phyloP scores from a whole-genome alignment of 2,113 vertebrate species.

The Gallinago paraguaiae region DNA sequence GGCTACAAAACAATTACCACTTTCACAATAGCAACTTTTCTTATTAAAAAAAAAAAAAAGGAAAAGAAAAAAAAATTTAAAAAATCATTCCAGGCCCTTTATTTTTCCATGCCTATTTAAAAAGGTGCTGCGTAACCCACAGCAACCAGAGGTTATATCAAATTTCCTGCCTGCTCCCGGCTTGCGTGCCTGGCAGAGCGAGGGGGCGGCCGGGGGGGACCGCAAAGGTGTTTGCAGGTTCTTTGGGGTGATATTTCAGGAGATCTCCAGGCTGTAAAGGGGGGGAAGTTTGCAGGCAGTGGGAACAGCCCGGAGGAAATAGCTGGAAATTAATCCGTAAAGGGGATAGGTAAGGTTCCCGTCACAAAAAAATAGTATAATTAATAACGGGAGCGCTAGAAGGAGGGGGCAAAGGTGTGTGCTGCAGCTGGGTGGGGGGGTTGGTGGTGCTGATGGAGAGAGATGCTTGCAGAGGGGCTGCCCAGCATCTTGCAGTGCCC shows the following conservation, averaged over 20 bases:
- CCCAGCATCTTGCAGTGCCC: background rate
- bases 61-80: background rate
- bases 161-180: conserved; percentile 35
- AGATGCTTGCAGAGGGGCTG: background rate
- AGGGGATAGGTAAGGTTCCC: background rate
- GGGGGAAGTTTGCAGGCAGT: background rate
- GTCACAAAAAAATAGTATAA: background rate
- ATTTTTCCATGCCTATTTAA: conserved; percentile 44
- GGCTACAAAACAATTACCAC: background rate
- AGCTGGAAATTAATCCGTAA: background rate
- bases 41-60: background rate
- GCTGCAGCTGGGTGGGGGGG: background rate
- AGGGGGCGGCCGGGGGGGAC: background rate
- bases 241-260: background rate
- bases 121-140: background rate
- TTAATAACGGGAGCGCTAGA: background rate
- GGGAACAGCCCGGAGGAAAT: background rate
- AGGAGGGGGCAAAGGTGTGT: background rate
- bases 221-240: background rate
- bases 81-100: background rate
- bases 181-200: background rate
- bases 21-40: conserved; percentile 8
- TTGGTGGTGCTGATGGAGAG: background rate
- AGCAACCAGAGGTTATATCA: conserved; percentile 7
- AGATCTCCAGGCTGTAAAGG: background rate